Evolutionary conservation across 2,113 vertebrate genomes (phyloP).

Genomic region (Aix galericulata): DNA sequence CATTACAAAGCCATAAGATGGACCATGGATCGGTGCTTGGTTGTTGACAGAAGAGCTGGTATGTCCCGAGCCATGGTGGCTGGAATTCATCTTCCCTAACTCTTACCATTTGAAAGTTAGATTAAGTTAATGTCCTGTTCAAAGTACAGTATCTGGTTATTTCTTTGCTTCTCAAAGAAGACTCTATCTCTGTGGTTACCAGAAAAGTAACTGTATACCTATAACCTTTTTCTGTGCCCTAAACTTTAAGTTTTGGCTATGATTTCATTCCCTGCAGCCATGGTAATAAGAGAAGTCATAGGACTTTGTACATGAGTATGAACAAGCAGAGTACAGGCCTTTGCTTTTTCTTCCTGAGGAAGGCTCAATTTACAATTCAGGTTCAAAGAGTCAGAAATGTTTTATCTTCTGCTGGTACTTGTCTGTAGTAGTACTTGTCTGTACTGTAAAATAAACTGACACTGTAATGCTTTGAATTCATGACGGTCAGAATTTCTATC

Average conservation of each 20-base stretch:
- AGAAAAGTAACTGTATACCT: not conserved
- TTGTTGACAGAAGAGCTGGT: not conserved
- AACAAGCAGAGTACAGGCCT: not conserved
- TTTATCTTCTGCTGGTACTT: not conserved
- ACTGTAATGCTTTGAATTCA: not conserved
- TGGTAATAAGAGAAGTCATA: not conserved
- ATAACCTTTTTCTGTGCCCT: not conserved
- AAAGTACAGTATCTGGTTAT: not conserved
- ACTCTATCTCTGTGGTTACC: not conserved
- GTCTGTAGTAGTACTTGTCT: not conserved
- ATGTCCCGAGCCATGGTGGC: not conserved
- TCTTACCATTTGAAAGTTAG: not conserved
- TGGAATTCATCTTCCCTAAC: not conserved
- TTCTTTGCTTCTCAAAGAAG: not conserved
- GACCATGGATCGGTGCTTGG: not conserved
- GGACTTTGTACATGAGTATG: not conserved
- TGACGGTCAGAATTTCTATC: not conserved
- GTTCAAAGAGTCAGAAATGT: not conserved
- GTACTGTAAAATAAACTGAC: not conserved
- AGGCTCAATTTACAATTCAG: not conserved
- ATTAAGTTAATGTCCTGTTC: not conserved
- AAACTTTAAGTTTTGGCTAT: not conserved
- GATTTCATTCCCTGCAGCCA: not conserved
- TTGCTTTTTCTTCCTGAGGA: not conserved
- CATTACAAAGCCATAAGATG: not conserved